Evolutionary conservation across 2,888 invertebrate genomes (phyloP).

Genomic region (Catocala fraxini): DNA sequence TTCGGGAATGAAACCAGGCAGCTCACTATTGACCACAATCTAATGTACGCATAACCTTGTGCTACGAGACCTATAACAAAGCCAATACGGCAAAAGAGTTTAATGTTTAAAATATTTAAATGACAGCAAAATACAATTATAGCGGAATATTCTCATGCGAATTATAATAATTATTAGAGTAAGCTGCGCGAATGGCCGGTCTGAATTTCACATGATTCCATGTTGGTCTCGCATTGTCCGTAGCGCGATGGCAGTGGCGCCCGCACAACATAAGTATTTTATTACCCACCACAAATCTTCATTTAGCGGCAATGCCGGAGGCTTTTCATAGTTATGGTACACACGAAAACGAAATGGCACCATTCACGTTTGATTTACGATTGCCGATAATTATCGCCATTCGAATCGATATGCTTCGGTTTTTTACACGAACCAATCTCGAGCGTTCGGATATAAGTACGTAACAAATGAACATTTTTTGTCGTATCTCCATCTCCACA

Average conservation of each 20-base stretch:
- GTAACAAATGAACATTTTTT: conserved; percentile 25
- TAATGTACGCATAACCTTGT: too few species aligned
- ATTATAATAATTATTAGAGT: conserved; percentile 48
- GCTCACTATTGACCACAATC: too few species aligned
- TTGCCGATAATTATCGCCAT: conserved; percentile 65
- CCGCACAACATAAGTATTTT: conserved; percentile 64
- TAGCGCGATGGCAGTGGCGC: conserved; percentile 47
- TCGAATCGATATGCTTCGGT: conserved; percentile 56
- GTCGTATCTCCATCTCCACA: conserved; percentile 26
- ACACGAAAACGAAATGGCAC: conserved; percentile 68
- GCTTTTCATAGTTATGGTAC: conserved; percentile 62
- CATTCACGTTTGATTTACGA: conserved; percentile 75
- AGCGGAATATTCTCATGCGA: conserved; percentile 27
- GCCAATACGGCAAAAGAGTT: too few species aligned
- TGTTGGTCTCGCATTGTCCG: conserved; percentile 51
- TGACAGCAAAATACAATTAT: conserved; percentile 20
- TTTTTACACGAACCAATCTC: conserved; percentile 49
- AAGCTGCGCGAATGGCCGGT: conserved; percentile 32
- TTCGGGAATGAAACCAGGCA: too few species aligned
- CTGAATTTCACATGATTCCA: conserved; percentile 48
- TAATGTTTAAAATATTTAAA: too few species aligned
- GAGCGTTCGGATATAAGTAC: conserved; percentile 18
- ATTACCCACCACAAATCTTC: conserved; percentile 77
- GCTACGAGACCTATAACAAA: too few species aligned
- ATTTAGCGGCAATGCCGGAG: conserved; percentile 65